phyloP scores from a whole-genome alignment of 2,113 vertebrate genomes.

The Urocitellus parryii region DNA sequence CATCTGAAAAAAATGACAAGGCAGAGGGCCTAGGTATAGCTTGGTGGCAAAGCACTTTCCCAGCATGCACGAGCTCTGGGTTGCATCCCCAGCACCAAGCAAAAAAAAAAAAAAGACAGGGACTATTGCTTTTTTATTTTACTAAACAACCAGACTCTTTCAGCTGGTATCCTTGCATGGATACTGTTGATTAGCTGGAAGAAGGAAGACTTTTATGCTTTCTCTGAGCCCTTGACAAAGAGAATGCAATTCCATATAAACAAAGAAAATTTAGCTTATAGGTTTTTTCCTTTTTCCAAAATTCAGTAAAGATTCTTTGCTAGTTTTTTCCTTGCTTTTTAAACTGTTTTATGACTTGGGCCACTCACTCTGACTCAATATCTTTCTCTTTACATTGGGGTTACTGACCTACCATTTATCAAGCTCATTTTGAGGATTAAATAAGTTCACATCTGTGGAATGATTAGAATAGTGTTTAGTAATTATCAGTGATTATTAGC shows the following conservation, averaged over 20 bases:
- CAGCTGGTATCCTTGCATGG: neutral
- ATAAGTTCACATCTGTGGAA: neutral
- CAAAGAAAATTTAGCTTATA: slow-evolving; percentile 20
- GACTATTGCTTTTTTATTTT: neutral
- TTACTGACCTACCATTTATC: neutral
- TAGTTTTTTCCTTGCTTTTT: neutral
- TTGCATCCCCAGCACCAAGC: neutral
- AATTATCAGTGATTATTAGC: neutral
- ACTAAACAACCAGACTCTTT: slow-evolving; percentile 8
- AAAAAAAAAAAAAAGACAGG: neutral
- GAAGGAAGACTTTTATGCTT: neutral
- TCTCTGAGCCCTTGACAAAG: neutral
- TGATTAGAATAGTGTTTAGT: neutral
- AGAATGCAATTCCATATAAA: neutral
- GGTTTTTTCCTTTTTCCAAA: slow-evolving; percentile 29
- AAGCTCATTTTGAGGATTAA: neutral
- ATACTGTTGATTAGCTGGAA: slow-evolving; percentile 32
- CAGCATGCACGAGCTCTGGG: too few relatives aligned
- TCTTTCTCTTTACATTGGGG: neutral
- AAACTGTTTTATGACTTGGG: neutral
- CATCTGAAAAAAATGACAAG: slow-evolving; percentile 29
- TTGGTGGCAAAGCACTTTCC: neutral
- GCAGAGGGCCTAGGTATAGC: neutral
- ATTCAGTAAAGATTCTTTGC: neutral
- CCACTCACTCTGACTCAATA: neutral